phyloP scores from a whole-genome alignment of 2,113 vertebrate genomes.

The Ramphastos sulfuratus region DNA sequence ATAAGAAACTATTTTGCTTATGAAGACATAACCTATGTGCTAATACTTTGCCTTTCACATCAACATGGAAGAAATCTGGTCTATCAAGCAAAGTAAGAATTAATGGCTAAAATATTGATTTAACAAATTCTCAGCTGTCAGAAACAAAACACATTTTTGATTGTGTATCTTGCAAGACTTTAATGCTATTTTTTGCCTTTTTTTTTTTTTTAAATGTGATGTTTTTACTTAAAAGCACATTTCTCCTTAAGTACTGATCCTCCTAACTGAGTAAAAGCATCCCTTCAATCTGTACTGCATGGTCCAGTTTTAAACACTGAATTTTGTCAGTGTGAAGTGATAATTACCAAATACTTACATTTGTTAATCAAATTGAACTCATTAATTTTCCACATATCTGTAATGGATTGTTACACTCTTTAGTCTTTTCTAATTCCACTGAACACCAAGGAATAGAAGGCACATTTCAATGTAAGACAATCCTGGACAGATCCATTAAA shows the following conservation, averaged over 20 bases:
- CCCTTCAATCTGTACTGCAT: neutral
- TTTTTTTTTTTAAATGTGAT: neutral
- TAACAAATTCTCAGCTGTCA: neutral
- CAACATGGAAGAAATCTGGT: neutral
- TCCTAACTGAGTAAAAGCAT: neutral
- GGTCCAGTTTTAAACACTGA: neutral
- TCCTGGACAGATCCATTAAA: neutral
- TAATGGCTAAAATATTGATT: neutral
- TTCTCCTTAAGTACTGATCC: neutral
- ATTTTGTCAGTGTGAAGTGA: neutral
- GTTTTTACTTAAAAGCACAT: neutral
- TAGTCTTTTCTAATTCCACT: neutral
- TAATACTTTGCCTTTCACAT: neutral
- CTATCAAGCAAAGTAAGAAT: neutral
- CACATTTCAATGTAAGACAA: neutral
- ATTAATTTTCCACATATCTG: neutral
- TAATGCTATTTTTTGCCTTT: neutral
- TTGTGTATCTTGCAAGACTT: neutral
- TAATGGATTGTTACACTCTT: neutral
- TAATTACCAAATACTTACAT: neutral
- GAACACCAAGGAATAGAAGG: neutral
- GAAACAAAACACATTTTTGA: neutral
- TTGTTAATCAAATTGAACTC: neutral
- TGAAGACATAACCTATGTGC: neutral
- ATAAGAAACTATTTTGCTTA: neutral